phyloP scores from a whole-genome alignment of 1,140 invertebrate species.

The Sinonovacula constricta region DNA sequence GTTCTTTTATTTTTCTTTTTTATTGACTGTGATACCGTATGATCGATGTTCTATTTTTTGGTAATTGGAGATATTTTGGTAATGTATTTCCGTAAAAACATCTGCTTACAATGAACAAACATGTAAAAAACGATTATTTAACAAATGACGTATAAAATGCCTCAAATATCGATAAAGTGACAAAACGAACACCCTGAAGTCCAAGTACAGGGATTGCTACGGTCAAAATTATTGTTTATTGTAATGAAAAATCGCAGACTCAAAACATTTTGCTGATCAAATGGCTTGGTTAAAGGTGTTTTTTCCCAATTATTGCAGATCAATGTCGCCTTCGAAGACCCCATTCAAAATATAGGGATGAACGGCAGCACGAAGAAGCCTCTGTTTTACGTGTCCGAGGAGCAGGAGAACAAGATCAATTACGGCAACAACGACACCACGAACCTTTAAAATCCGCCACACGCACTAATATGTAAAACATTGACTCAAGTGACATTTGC shows the following conservation, averaged over 20 bases:
- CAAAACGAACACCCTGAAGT: not conserved
- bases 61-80: too few relatives aligned
- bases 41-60: too few relatives aligned
- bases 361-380: conserved; percentile 36
- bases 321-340: conserved; percentile 33
- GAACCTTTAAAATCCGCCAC: not conserved
- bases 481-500: too few relatives aligned
- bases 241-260: not conserved
- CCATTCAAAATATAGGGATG: not conserved
- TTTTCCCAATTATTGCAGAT: conserved; percentile 5
- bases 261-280: too few relatives aligned
- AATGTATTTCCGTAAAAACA: too few relatives aligned
- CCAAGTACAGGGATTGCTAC: too few relatives aligned
- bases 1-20: too few relatives aligned
- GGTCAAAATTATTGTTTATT: not conserved
- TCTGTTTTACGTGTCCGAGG: conserved; percentile 36
- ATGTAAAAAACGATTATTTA: too few relatives aligned
- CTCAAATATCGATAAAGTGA: not conserved
- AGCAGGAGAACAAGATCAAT: conserved; percentile 14
- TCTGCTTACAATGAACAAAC: too few relatives aligned
- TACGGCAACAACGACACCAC: not conserved
- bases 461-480: too few relatives aligned
- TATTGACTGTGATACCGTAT: too few relatives aligned
- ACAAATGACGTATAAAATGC: not conserved
- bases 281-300: not conserved